A percentile compares a stretch with the other conserved stretches of the same genome.
Conservation (phyloP, 2,113 vertebrate species). For the Pituophis catenifer region DNA sequence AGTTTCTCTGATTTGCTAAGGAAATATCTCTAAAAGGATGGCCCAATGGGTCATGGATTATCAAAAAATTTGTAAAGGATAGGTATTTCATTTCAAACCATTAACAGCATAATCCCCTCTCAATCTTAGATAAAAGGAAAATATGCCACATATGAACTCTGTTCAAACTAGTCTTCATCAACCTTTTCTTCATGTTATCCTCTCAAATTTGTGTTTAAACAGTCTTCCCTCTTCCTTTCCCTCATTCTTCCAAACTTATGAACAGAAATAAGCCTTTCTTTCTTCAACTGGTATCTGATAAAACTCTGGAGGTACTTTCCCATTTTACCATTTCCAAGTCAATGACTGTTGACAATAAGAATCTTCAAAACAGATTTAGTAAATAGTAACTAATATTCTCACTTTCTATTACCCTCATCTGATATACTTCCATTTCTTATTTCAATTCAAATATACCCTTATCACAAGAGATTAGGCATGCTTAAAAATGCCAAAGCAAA, state of each 20-base stretch:
- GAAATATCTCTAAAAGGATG: too few relatives aligned
- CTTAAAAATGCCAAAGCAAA: neutral
- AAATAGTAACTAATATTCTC: neutral
- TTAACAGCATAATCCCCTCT: neutral
- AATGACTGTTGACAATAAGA: neutral
- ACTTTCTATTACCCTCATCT: neutral
- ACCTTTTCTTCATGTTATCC: neutral
- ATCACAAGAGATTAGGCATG: neutral
- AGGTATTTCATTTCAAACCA: neutral
- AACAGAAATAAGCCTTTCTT: neutral
- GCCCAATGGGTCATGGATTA: too few relatives aligned
- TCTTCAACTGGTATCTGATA: neutral
- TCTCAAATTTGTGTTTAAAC: neutral
- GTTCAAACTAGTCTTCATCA: neutral
- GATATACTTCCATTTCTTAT: neutral
- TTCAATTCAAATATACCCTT: neutral
- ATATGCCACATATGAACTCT: neutral
- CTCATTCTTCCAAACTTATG: neutral
- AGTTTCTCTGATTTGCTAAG: neutral
- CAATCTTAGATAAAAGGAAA: neutral
- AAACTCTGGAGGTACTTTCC: too few relatives aligned
- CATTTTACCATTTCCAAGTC: neutral
- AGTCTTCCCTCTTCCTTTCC: neutral
- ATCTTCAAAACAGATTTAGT: neutral
- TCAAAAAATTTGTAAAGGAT: neutral